Percentiles rank a stretch among this genome's conserved stretches.
Evolutionary conservation across 2,888 invertebrate species (phyloP).

Genomic region (Malthinus seriepunctatus): DNA sequence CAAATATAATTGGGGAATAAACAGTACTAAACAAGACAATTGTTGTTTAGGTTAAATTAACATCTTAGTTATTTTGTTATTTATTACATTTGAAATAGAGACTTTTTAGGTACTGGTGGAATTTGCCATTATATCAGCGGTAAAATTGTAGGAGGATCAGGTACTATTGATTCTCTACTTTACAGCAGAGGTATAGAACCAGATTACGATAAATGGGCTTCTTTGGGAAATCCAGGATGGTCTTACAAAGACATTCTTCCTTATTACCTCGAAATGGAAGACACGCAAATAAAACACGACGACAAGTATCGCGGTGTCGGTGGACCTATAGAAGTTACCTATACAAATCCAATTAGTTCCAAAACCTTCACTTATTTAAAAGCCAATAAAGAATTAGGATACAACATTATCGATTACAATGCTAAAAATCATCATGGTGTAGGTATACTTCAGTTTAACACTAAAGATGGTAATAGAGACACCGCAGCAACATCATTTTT

Average conservation of each 20-base stretch:
- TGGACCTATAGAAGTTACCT: background rate
- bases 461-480: slow-evolving; percentile 68
- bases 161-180: slow-evolving; percentile 55
- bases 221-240: slow-evolving; percentile 48
- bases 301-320: too few species aligned
- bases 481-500: slow-evolving; percentile 55
- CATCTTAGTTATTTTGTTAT: too few species aligned
- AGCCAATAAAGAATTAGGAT: slow-evolving; percentile 69
- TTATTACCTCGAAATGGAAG: slow-evolving; percentile 49
- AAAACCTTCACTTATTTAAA: slow-evolving; percentile 59
- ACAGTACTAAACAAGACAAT: background rate
- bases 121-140: slow-evolving; percentile 41
- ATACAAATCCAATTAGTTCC: background rate
- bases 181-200: slow-evolving; percentile 57
- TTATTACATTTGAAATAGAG: background rate
- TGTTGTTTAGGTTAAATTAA: background rate
- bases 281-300: background rate
- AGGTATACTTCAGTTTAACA: slow-evolving; percentile 67
- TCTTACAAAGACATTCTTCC: slow-evolving; percentile 63
- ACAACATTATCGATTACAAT: slow-evolving; percentile 70
- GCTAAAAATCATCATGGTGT: slow-evolving; percentile 63
- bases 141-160: slow-evolving; percentile 57
- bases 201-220: slow-evolving; percentile 6
- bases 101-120: background rate
- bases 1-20: background rate